phyloP scores from a whole-genome alignment of 1,140 invertebrate species.

The Brachionus sp. region DNA sequence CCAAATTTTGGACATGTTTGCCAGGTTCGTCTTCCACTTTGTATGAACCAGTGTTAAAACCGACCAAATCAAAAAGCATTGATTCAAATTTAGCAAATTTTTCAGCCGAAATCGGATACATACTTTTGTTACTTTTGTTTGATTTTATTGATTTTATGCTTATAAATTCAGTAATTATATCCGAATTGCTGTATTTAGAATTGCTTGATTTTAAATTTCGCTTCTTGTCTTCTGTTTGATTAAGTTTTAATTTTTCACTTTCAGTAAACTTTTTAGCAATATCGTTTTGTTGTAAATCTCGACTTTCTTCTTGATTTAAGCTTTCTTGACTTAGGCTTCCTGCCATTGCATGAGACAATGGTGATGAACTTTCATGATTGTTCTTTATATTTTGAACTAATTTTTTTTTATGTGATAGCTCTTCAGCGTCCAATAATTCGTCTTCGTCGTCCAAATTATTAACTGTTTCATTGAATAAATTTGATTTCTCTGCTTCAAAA shows the following conservation, averaged over 20 bases:
- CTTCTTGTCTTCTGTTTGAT: slow-evolving; percentile 8
- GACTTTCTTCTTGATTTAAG: not conserved
- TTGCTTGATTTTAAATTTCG: not conserved
- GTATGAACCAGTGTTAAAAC: not conserved
- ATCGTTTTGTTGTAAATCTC: slow-evolving; percentile 8
- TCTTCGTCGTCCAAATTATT: slow-evolving; percentile 13
- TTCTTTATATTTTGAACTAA: not conserved
- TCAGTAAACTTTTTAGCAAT: not conserved
- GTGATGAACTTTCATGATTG: not conserved
- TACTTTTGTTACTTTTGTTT: not conserved
- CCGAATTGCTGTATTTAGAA: slow-evolving; percentile 29
- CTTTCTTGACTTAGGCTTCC: not conserved
- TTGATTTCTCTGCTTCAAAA: not conserved
- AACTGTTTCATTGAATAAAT: not conserved
- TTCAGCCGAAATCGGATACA: slow-evolving; percentile 28
- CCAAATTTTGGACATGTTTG: not conserved
- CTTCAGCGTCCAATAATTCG: not conserved
- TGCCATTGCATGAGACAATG: not conserved
- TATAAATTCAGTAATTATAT: slow-evolving; percentile 28
- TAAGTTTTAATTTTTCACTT: not conserved
- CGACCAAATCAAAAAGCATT: slow-evolving; percentile 14
- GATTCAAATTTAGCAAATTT: slow-evolving; percentile 34
- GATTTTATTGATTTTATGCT: slow-evolving; percentile 36
- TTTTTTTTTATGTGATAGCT: slow-evolving; percentile 26
- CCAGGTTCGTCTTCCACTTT: not conserved